Conservation (phyloP, 2,888 invertebrate species). For the Toxonevra muliebris region DNA sequence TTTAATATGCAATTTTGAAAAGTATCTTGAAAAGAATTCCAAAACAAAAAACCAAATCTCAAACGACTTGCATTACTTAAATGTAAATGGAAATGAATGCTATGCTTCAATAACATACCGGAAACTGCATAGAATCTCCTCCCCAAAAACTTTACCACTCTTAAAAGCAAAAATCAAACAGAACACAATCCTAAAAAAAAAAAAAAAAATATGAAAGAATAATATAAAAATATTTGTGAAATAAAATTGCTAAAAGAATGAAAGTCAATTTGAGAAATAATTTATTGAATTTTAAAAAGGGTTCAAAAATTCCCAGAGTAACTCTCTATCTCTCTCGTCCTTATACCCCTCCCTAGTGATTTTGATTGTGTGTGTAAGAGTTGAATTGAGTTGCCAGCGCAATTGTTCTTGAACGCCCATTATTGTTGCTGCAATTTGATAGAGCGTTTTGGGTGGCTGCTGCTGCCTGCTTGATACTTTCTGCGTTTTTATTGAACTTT, state of each 20-base stretch:
- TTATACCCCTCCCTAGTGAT: too few species aligned
- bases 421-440: slow-evolving; percentile 23
- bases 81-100: background rate
- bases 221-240: slow-evolving; percentile 17
- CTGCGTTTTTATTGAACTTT: slow-evolving; percentile 41
- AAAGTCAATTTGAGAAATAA: slow-evolving; percentile 48
- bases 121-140: slow-evolving; percentile 6
- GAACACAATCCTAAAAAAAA: too few species aligned
- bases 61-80: background rate
- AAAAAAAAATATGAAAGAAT: slow-evolving; percentile 12
- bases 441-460: slow-evolving; percentile 26
- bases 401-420: background rate
- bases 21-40: background rate
- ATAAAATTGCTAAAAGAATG: slow-evolving; percentile 42
- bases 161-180: slow-evolving; percentile 37
- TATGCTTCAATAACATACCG: background rate
- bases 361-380: too few species aligned
- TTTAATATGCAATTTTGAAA: slow-evolving; percentile 16
- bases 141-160: background rate
- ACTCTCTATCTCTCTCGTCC: too few species aligned
- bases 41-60: background rate
- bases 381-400: too few species aligned
- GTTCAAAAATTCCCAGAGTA: slow-evolving; percentile 34
- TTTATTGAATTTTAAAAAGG: slow-evolving; percentile 51
- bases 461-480: slow-evolving; percentile 31